These are phyloP conservation scores for Otis tarda DNA, from an alignment of 2,113 vertebrate species.

Conservation along the genomic window DNA sequence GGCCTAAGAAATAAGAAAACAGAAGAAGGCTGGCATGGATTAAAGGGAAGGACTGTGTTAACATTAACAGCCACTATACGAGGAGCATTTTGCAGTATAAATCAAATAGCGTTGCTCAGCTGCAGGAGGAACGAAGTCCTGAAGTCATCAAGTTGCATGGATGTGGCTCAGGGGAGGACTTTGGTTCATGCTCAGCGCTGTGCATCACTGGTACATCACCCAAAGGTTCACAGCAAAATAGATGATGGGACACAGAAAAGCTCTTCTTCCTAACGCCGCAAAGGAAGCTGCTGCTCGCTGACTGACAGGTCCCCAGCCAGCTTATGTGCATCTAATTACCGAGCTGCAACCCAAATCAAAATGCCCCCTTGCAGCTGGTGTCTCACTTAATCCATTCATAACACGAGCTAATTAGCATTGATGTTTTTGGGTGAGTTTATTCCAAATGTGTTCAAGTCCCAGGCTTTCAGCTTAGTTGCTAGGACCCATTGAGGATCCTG, in stretches of 20 bases:
- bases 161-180: background rate
- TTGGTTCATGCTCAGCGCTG: accelerated
- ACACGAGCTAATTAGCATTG: conserved; percentile 71
- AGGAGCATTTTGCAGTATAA: background rate
- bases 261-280: background rate
- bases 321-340: conserved; percentile 70
- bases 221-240: conserved; percentile 10
- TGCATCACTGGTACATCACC: background rate
- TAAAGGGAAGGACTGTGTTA: background rate
- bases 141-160: background rate
- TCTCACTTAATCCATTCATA: conserved; percentile 75
- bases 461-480: conserved; percentile 37
- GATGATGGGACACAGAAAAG: background rate
- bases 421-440: conserved; percentile 64
- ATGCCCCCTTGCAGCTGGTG: conserved; percentile 69
- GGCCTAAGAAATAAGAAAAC: background rate
- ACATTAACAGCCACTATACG: background rate
- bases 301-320: conserved; percentile 48
- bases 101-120: background rate
- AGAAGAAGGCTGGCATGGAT: background rate
- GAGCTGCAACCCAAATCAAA: conserved; percentile 64
- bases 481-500: conserved; percentile 22
- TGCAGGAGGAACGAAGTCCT: background rate
- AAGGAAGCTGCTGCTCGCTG: background rate
- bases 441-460: conserved; percentile 54